phyloP scores from a whole-genome alignment of 2,113 vertebrate species.

The Macquaria australasica region DNA sequence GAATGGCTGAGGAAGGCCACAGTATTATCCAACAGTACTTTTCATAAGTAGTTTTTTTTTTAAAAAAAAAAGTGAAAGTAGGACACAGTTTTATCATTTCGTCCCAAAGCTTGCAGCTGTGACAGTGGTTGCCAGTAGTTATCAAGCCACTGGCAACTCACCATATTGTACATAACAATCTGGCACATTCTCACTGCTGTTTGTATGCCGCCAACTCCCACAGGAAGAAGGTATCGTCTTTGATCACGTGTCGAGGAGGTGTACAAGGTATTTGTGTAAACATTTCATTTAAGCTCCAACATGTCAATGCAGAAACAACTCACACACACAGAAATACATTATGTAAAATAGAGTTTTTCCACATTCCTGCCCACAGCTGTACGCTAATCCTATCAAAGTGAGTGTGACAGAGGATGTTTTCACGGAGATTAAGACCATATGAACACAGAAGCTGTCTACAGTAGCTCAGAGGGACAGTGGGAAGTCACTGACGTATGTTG shows the following conservation, averaged over 20 bases:
- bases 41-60: conserved; percentile 59
- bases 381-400: conserved; percentile 66
- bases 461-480: conserved; percentile 15
- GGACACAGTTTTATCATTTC: conserved; percentile 64
- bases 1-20: conserved; percentile 57
- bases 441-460: conserved; percentile 28
- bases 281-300: conserved; percentile 57
- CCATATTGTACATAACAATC: background rate
- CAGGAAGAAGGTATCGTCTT: conserved; percentile 14
- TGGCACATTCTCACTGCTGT: background rate
- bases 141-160: conserved; percentile 37
- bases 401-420: conserved; percentile 65
- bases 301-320: conserved; percentile 39
- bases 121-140: conserved; percentile 34
- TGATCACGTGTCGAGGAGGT: conserved; percentile 23
- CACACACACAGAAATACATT: conserved; percentile 27
- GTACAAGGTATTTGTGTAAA: conserved; percentile 47
- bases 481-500: background rate
- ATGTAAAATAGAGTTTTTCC: conserved; percentile 45
- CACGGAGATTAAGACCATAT: conserved; percentile 46
- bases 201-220: conserved; percentile 14
- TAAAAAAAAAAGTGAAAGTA: conserved; percentile 50
- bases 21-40: conserved; percentile 58
- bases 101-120: conserved; percentile 52
- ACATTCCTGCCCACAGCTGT: conserved; percentile 65